Conservation (phyloP, 2,113 vertebrate species). For the Trogon surrucura region DNA sequence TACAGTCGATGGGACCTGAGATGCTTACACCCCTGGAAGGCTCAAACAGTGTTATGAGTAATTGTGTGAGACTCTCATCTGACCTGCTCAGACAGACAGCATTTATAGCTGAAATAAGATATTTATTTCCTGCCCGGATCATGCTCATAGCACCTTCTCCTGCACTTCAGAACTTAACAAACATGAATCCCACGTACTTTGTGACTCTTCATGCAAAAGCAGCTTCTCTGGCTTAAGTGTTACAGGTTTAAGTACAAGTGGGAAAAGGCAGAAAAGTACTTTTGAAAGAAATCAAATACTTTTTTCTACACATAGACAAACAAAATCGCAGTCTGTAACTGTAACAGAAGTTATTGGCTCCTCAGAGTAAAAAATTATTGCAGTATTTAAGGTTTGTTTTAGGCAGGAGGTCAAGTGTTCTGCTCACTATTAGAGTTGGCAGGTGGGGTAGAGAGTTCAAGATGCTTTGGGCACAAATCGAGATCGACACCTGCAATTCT, state of each 20-base stretch:
- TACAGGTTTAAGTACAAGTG: not conserved
- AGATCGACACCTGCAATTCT: conserved; percentile 36
- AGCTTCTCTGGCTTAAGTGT: not conserved
- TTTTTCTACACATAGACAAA: not conserved
- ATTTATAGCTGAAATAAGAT: not conserved
- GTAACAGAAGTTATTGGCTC: not conserved
- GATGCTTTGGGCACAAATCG: not conserved
- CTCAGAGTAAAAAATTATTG: not conserved
- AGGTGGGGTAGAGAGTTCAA: not conserved
- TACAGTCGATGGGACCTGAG: not conserved
- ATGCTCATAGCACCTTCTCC: not conserved
- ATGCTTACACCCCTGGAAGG: not conserved
- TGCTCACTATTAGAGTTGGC: not conserved
- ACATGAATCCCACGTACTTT: not conserved
- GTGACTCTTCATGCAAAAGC: not conserved
- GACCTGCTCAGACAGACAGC: not conserved
- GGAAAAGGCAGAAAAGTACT: not conserved
- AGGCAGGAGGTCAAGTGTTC: not conserved
- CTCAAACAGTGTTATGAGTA: not conserved
- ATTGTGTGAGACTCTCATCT: not conserved
- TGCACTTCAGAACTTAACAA: not conserved
- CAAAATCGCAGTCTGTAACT: not conserved
- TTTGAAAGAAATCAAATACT: not conserved
- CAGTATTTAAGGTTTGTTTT: not conserved
- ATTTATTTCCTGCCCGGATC: conserved; percentile 13